These are phyloP conservation scores for Oxyura jamaicensis DNA, from an alignment of 2,113 vertebrate species.

Conservation along the genomic window DNA sequence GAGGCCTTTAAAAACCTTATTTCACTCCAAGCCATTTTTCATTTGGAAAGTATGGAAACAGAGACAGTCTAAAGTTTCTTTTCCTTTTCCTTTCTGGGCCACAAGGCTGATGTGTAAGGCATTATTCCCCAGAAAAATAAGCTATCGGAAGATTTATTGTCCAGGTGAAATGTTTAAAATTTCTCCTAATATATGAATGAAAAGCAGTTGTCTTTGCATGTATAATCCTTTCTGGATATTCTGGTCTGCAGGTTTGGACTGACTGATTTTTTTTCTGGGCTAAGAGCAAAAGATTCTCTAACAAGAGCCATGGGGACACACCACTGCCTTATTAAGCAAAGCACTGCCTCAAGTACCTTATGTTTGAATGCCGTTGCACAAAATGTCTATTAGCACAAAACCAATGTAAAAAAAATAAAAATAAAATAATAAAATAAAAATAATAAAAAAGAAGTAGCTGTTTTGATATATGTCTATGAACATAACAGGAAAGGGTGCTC, in stretches of 20 bases:
- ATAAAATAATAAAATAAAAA: neutral
- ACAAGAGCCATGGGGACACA: neutral
- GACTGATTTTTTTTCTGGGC: neutral
- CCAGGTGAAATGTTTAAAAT: neutral
- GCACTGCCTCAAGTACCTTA: neutral
- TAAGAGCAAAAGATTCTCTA: neutral
- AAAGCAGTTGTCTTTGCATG: neutral
- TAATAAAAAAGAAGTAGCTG: neutral
- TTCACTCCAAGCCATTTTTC: conserved; percentile 48
- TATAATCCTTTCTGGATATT: neutral
- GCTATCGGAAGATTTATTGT: neutral
- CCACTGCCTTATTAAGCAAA: neutral
- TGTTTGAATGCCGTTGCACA: neutral
- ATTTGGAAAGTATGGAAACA: neutral
- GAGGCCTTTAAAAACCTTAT: conserved; percentile 62
- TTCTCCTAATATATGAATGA: neutral
- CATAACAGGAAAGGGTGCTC: neutral
- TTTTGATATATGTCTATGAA: neutral
- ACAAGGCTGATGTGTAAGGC: neutral
- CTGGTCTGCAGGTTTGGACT: neutral
- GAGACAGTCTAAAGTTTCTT: conserved; percentile 7
- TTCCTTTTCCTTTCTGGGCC: neutral
- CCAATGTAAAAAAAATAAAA: neutral
- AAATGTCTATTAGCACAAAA: neutral
- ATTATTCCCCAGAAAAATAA: neutral